Percentiles rank a stretch among this genome's conserved stretches.
Evolutionary conservation across 2,888 invertebrate genomes (phyloP).

Genomic region (Rosalia funebris): DNA sequence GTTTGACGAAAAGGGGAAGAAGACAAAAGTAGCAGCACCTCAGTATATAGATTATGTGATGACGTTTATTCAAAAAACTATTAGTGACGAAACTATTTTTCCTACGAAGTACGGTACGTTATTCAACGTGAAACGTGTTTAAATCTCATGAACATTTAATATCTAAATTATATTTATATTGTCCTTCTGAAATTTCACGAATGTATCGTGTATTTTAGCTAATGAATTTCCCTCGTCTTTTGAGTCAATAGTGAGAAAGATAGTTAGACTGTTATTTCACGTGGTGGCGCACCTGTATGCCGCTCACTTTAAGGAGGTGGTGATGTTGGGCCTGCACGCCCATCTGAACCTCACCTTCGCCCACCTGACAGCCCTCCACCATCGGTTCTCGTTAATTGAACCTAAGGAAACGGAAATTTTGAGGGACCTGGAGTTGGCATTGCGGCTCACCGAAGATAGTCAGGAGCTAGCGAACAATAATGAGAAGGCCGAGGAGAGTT

Average conservation of each 20-base stretch:
- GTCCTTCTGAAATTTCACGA: too few relatives aligned
- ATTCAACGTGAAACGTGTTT: too few relatives aligned
- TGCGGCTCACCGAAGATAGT: conserved; percentile 71
- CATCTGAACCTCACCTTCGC: conserved; percentile 98
- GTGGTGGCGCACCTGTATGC: conserved; percentile 98
- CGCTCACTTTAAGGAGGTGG: conserved; percentile 96
- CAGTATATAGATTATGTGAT: conserved; percentile 99
- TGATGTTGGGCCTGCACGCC: conserved; percentile 91
- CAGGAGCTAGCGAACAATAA: conserved; percentile 54
- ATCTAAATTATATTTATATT: too few relatives aligned
- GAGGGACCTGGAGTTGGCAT: conserved; percentile 88
- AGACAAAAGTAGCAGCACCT: conserved; percentile 95
- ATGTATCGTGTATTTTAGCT: conserved; percentile 67
- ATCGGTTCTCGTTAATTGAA: conserved; percentile 92
- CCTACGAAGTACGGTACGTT: conserved; percentile 96
- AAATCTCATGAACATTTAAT: too few relatives aligned
- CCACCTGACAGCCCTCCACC: conserved; percentile 88
- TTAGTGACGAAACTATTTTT: conserved; percentile 96
- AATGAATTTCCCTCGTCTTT: conserved; percentile 95
- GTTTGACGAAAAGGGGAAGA: conserved; percentile 99
- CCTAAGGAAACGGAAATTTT: conserved; percentile 96
- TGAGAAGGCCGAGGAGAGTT: conserved; percentile 52
- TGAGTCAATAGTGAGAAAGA: conserved; percentile 94
- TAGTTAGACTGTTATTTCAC: conserved; percentile 95
- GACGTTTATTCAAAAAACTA: conserved; percentile 97